These are phyloP conservation scores for Rhinoderma darwinii DNA, from an alignment of 2,113 vertebrate genomes.

Conservation along the genomic window DNA sequence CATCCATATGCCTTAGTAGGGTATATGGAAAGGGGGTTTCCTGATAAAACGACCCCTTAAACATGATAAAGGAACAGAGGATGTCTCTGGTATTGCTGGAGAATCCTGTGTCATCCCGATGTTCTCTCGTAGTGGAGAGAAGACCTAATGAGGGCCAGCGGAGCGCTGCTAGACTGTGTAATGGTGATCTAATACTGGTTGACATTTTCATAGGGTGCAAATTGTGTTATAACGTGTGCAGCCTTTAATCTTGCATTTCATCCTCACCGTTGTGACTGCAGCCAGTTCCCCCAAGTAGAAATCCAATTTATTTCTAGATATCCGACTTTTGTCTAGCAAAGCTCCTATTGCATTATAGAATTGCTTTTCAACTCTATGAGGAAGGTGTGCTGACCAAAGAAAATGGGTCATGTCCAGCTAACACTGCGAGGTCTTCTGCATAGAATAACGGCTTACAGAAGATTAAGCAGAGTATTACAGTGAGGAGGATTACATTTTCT, in stretches of 20 bases:
- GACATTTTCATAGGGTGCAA: neutral
- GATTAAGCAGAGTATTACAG: slow-evolving; percentile 55
- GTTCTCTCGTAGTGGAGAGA: neutral
- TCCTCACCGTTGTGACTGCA: neutral
- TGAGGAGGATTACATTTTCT: slow-evolving; percentile 58
- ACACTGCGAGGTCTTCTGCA: slow-evolving; percentile 25
- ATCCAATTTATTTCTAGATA: slow-evolving; percentile 19
- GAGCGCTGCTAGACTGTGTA: neutral
- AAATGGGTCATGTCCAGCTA: slow-evolving; percentile 56
- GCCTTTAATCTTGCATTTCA: neutral
- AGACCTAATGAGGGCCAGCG: neutral
- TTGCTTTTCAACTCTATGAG: neutral
- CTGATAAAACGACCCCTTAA: too few species aligned
- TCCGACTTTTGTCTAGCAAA: slow-evolving; percentile 33
- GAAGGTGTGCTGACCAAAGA: slow-evolving; percentile 39
- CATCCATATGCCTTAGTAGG: too few species aligned
- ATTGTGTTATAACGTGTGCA: neutral
- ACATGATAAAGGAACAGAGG: too few species aligned
- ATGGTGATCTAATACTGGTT: neutral
- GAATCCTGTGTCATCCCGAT: neutral
- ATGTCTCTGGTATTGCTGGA: too few species aligned
- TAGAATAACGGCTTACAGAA: slow-evolving; percentile 50
- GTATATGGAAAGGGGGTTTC: too few species aligned
- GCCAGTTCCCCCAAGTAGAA: neutral
- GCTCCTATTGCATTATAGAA: slow-evolving; percentile 3